Base-by-base conservation (phyloP, 2,113 vertebrate species). In the Orientallactaga bullata region DNA sequence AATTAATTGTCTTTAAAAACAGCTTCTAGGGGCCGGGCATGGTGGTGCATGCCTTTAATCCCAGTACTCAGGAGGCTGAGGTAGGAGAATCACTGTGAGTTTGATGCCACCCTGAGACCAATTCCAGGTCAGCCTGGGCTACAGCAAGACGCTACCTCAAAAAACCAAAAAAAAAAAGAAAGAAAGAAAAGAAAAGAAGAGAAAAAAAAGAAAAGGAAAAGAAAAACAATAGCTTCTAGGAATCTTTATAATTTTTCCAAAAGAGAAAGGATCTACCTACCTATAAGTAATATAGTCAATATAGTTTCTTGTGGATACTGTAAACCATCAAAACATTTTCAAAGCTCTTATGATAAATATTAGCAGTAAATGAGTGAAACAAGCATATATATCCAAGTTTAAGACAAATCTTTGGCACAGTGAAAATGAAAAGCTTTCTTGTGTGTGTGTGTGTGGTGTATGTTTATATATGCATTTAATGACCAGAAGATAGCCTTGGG, bases 1-100 rank as follows among this genome's bases (percentile, higher is more conserved):
- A 80, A 86, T 47, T 91, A 96, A 79, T 6, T 85, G 9, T 32
- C 79, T 81, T 96, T 81, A 78, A 85, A 93, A 32, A 83, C 0
- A 73, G 58, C 69, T 86, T 32, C 37, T n/a, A 86, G 42, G 42
- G 42, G 42, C 42, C 42, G 8, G 8, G 42, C 42, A 47, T 47
- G 42, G 42, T 47, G 42, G 42, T 8, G 5, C 42, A 47, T 47
- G 42, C 42, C 42, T 47, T 47, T 47, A 47, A 47, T 47, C 42
- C 42, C 42, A 47, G 42, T 8, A 47, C 8, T 47, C 42, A 47
- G 42, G 42, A 47, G 42, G 8, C 42, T 47, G 42, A 47, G 42
- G 42, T 47, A 47, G 42, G 42, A 47, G 42, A 8, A 47, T 8
- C 8, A 8, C 42, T 47, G 42, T 47, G 42, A 47, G 42, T 47